Evolutionary conservation across 37 sponge, comb jelly and placozoan genomes (phyloP).

Genomic region (Chondrosia reniformis): DNA sequence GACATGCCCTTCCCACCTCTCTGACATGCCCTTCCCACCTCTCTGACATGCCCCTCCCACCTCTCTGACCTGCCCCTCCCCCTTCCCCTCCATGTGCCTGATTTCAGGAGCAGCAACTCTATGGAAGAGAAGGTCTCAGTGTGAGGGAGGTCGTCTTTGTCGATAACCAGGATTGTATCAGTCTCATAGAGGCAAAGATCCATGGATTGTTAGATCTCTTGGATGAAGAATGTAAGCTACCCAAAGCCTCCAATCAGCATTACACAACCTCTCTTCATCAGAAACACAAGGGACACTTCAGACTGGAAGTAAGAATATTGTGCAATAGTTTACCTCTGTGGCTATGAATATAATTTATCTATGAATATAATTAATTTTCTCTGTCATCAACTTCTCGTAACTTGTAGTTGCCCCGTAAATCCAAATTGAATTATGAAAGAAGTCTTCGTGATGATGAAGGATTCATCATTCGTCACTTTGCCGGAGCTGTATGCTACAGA

Average conservation of each 20-base stretch:
- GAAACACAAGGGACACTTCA: constrained; percentile 78
- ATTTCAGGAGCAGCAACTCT: constrained; percentile 86
- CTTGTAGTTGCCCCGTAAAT: constrained; percentile 73
- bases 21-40: neutral
- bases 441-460: constrained; percentile 87
- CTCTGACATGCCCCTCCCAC: neutral
- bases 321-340: neutral
- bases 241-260: constrained; percentile 68
- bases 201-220: constrained; percentile 79
- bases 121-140: constrained; percentile 76
- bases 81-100: neutral
- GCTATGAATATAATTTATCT: neutral
- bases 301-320: constrained; percentile 61
- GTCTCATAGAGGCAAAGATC: constrained; percentile 67
- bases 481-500: constrained; percentile 97
- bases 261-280: constrained; percentile 74
- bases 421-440: constrained; percentile 63
- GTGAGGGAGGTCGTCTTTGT: constrained; percentile 65
- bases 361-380: neutral
- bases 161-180: constrained; percentile 98
- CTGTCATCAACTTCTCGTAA: neutral
- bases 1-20: neutral
- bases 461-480: constrained; percentile 91
- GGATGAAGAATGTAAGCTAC: constrained; percentile 92
- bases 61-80: neutral